Base-by-base conservation (phyloP, 2,888 invertebrate species). In the Sinhomidia bicolor region DNA sequence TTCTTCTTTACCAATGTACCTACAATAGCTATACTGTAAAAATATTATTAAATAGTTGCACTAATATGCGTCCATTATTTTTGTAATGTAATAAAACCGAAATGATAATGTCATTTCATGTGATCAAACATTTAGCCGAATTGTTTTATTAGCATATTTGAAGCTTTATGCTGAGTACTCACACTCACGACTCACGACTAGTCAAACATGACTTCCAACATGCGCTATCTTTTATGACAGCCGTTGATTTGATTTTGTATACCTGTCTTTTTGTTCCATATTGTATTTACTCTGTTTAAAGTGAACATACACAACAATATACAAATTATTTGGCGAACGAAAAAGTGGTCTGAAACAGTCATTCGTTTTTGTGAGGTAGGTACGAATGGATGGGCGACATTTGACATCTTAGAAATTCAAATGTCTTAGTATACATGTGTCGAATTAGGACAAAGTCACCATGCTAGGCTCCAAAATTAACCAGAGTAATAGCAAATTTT, bases 381-480 rank as follows among this genome's bases (percentile, higher is more conserved):
- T n/a, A n/a, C n/a, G n/a, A n/a, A n/a, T n/a, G n/a, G n/a, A n/a
- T n/a, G n/a, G n/a, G n/a, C n/a, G n/a, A n/a, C n/a, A n/a, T n/a
- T n/a, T n/a, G n/a, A n/a, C n/a, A n/a, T n/a, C n/a, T n/a, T n/a
- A n/a, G n/a, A n/a, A 41, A 9, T 41, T 7, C 41, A 5, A 41
- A 5, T 41, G 41, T 41, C 41, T 4, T 7, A 41, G 6, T 9
- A 41, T 9, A 9, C 41, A 41, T 41, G 41, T 9, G 9, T 41
- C 9, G 12, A 6, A 12, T 12, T 47, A 12, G 7, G 10, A 60
- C 10, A 29, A 54, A 29, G 1, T 4, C 78, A 71, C n/a, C 5
- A 83, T 83, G 83, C 9, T 71, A 12, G 14, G 36, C 57, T 36
- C 57, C 57, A 83, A 82, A 74, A 36, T 60, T 60, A 60, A 36